Base-by-base conservation (phyloP, 2,797 vertebrate species). In the Sphaeramia orbicularis region DNA sequence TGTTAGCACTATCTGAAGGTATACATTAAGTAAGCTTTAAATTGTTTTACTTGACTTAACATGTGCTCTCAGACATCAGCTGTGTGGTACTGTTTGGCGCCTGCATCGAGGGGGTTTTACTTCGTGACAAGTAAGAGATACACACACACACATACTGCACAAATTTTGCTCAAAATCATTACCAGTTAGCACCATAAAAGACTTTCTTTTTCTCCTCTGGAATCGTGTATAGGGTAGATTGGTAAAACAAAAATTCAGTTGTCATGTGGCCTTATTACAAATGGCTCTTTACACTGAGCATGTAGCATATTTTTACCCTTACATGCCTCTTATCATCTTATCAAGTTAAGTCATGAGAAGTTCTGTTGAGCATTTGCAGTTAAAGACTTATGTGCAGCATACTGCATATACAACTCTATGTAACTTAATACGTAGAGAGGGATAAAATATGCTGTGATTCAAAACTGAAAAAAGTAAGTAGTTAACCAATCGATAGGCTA, bases 61-160 rank as follows among this genome's bases (percentile, higher is more conserved):
- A 2, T 4, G 32, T 10, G 58, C 3, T 53, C 15, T 13, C 80
- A 97, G 96, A 99, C 73, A 61, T 99, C 15, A 95, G 94, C 60
- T 96, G 94, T 59, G 96, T 98, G 7, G 89, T 98, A 42, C 82
- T 99, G 0, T 99, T 99, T 6, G 97, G 97, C 5, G 96, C 95
- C 71, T 96, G 96, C 82, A 97, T 99, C 6, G 97, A 99, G 80
- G 95, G 96, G 12, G 96, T 96, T 74, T 86, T 99, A 72, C 86
- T 99, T 47, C 93, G 97, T 90, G 97, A 99, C 89, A 99, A 99
- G 97, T 99, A 91, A 84, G 96, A 64, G 1, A 40, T 68, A 6
- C 50, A 61, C 8, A 11, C 40, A 55, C 6, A n/a, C 14, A 10
- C 4, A 62, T n/a, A 2, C 16, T 18, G 7, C 12, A 2, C 4